phyloP scores from a whole-genome alignment of 2,113 vertebrate genomes.

The Dascyllus trimaculatus region DNA sequence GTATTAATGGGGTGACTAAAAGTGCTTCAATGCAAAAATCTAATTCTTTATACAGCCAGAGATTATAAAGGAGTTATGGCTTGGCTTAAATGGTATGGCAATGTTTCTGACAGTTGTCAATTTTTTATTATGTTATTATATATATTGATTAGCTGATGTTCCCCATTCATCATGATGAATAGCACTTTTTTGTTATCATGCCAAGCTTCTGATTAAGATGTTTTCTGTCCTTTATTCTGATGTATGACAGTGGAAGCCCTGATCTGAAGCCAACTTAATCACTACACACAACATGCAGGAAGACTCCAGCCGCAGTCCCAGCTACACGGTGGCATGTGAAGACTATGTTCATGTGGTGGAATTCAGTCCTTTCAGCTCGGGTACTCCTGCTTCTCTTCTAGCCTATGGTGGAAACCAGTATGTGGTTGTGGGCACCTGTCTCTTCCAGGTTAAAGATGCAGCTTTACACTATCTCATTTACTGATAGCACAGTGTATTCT shows the following conservation, averaged over 20 bases:
- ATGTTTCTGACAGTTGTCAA: too few species aligned
- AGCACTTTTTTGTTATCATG: too few species aligned
- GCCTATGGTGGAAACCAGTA: conserved; percentile 94
- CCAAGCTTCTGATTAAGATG: background rate
- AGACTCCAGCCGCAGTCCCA: conserved; percentile 84
- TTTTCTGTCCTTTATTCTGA: background rate
- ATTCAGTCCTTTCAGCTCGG: conserved; percentile 93
- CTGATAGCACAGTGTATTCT: background rate
- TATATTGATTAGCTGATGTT: too few species aligned
- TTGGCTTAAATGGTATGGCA: too few species aligned
- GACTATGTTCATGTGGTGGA: conserved; percentile 95
- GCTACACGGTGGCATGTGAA: conserved; percentile 92
- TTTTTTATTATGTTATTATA: too few species aligned
- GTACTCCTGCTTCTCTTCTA: conserved; percentile 88
- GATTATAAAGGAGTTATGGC: too few species aligned
- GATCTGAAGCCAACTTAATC: background rate
- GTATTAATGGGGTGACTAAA: too few species aligned
- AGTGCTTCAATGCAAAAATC: too few species aligned
- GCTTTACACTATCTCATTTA: background rate
- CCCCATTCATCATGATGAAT: too few species aligned
- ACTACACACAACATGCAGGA: conserved; percentile 87
- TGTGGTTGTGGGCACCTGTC: conserved; percentile 91
- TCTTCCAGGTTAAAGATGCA: conserved; percentile 89
- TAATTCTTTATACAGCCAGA: too few species aligned
- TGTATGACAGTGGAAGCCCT: conserved; percentile 5